These are phyloP conservation scores for Silurus aristotelis DNA, from an alignment of 2,797 vertebrate genomes.

Conservation along the genomic window DNA sequence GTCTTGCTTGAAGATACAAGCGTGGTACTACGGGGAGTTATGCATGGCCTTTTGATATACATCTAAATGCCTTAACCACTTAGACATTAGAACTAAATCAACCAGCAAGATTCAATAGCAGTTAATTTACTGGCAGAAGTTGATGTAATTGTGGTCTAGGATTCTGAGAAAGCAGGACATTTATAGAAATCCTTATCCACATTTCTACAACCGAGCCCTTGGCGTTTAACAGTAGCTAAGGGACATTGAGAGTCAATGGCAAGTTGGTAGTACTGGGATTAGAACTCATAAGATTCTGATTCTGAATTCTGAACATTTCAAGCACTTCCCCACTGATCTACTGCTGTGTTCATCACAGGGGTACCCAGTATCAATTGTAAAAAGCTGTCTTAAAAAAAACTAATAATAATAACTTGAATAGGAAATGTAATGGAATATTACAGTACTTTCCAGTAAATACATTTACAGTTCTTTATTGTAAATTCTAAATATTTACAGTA, in stretches of 20 bases:
- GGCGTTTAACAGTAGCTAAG: not conserved
- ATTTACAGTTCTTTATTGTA: not conserved
- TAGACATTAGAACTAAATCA: not conserved
- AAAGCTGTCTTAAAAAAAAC: too few species aligned
- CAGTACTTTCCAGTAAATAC: not conserved
- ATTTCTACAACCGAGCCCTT: not conserved
- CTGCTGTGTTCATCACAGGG: not conserved
- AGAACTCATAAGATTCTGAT: not conserved
- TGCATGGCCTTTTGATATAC: not conserved
- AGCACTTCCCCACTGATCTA: not conserved
- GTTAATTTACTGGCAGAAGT: not conserved
- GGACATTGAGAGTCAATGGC: not conserved
- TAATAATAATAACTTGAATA: not conserved
- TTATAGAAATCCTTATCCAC: not conserved
- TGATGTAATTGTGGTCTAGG: not conserved
- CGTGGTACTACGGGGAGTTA: not conserved
- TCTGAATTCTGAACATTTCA: not conserved
- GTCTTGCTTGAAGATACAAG: not conserved
- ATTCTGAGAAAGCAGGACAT: not conserved
- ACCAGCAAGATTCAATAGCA: not conserved
- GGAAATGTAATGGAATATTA: not conserved
- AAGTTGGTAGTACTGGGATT: not conserved
- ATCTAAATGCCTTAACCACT: not conserved
- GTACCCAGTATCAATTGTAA: too few species aligned
- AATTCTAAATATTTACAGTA: not conserved